Conservation (phyloP, 2,113 vertebrate species). For the Orycteropus afer region DNA sequence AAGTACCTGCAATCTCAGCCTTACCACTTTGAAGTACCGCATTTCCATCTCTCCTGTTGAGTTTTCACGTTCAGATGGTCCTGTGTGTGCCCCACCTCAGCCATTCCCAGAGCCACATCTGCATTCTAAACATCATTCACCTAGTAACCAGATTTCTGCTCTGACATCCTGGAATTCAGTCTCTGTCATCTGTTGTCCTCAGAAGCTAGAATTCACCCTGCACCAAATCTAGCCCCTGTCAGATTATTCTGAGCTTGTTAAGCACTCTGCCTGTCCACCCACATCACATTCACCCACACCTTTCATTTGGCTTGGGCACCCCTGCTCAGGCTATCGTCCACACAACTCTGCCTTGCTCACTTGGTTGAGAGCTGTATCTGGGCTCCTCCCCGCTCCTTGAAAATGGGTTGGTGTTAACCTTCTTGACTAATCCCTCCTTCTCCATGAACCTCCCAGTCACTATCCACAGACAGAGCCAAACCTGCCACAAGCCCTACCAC, state of each 20-base stretch:
- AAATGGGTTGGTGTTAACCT: neutral
- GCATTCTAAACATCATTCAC: neutral
- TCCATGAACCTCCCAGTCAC: neutral
- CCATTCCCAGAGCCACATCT: neutral
- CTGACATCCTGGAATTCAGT: neutral
- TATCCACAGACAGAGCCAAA: neutral
- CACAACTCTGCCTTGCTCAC: neutral
- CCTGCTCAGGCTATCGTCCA: fast-evolving
- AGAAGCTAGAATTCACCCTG: neutral
- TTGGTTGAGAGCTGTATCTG: neutral
- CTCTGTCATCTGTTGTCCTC: neutral
- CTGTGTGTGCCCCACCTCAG: neutral
- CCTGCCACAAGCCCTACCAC: fast-evolving
- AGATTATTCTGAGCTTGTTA: neutral
- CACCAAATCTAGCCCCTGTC: neutral
- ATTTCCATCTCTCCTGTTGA: neutral
- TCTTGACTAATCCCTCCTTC: neutral
- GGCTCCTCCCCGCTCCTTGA: neutral
- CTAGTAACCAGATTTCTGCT: neutral
- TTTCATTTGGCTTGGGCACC: too few relatives aligned
- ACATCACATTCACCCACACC: neutral
- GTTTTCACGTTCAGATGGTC: neutral
- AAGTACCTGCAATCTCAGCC: neutral
- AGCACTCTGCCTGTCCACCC: neutral
- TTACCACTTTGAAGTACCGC: neutral